Evolutionary conservation across 2,797 vertebrate genomes (phyloP), one percentile per base, ranked within the genome.

Genomic region (Odontamblyopus lacepedii): DNA sequence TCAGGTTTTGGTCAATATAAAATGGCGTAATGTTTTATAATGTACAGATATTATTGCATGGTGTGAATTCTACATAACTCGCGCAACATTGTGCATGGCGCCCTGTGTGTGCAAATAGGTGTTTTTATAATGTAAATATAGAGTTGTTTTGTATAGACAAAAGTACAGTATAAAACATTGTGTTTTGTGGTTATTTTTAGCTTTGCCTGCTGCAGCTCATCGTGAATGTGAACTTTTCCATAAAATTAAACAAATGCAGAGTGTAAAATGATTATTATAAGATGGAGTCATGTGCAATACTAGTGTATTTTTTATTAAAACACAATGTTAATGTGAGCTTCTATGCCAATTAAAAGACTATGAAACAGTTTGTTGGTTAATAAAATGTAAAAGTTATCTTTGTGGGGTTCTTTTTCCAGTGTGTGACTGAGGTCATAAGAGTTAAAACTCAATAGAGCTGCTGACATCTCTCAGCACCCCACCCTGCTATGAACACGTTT

Each of bases 61-160:
- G 60, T 83, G 84, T 84, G 69, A 83, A 70, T 35, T 81, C 29
- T 72, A 83, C 59, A 59, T 82, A 35, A 35, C 35, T 38, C 35
- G 8, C 8, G 73, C 69, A 85, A 67, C 78, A 80, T 9, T 78
- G 73, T 62, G 62, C 64, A 68, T 51, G 51, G 69, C 27, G 11
- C 63, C 55, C 59, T 71, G 26, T 75, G 48, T 67, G 50, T 74
- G n/a, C 77, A 56, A 23, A 60, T 67, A 38, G 27, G 19, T 44
- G 63, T 76, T 83, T 6, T 72, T 82, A 76, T 38, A 50, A 23
- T 90, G 88, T 89, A 86, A 79, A 89, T 86, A 77, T 87, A 90
- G 68, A 57, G 38, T 64, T 0, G 48, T 71, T 83, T 87, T 88
- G 65, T 87, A 91, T 78, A 87, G 71, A 80, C 7, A 0, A 68